Evolutionary conservation across 2,113 vertebrate species (phyloP), one percentile per base, ranked within the genome.

Genomic region (Numida meleagris): DNA sequence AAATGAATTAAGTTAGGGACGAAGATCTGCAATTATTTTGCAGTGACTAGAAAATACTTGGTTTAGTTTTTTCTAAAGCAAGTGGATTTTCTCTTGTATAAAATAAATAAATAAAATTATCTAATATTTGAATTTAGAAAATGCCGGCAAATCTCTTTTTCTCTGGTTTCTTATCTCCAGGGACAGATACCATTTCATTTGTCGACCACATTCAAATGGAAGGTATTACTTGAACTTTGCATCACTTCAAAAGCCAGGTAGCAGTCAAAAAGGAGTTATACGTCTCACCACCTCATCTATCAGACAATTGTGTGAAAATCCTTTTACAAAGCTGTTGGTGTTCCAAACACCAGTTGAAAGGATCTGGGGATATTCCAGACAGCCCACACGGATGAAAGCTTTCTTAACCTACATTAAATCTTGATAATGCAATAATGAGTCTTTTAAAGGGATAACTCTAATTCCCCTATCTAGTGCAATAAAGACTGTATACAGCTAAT

Each of bases 351-450:
- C 27, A 57, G 51, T 38, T 76, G 72, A 93, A 91, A 91, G 66
- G 70, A 89, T 92, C 81, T 90, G 61, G 76, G 93, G 79, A 94
- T 95, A 96, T 70, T 95, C 90, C 94, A 95, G 96, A 97, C 84
- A 95, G 75, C 92, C 65, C 68, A 86, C 70, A 84, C 14, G 33
- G 72, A 97, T 92, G 91, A 96, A 96, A 96, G 92, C 94, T 98
- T 97, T 97, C 95, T 98, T 97, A 98, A 98, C 97, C 97, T 96
- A 97, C 96, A 96, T 98, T 98, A 97, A 98, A 98, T 98, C 97
- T 98, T 97, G 96, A 98, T 98, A 98, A 98, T 96, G 94, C 87
- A 98, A 97, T 98, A 98, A 98, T 98, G 98, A 98, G 96, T 97
- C 96, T 98, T 98, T 98, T 97, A 95, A 98, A 97, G 96, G 96